Base-by-base conservation (phyloP, 2,888 invertebrate genomes). In the Lutraria lutraria region DNA sequence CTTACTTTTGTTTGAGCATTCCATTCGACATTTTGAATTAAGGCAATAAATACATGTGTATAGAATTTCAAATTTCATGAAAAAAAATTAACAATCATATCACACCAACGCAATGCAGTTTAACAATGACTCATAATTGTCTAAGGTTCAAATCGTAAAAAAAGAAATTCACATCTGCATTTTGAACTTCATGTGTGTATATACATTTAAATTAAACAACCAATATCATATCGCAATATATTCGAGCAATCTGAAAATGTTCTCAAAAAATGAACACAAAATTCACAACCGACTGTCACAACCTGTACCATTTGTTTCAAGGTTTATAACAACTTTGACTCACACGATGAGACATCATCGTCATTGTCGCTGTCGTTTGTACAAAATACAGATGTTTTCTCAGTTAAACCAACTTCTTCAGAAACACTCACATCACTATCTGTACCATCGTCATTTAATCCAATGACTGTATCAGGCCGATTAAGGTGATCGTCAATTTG, bases 291-390 rank as follows among this genome's bases (percentile, higher is more conserved):
- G 12, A 8, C 25, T 25, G n/a, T 25, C 25, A n/a, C 31, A 31
- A 25, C 21, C 34, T 3, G 0, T 76, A 76, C 16, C 76, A 31
- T 76, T 34, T 31, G 29, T 34, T 31, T 76, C 25, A 76, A 76
- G 56, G 76, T 34, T 19, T 29, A 76, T 76, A 76, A 25, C 16
- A 82, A 6, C 21, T 82, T 82, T 15, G 29, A 82, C 29, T 34
- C 60, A 60, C 60, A 60, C 0, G 82, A 82, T 12, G 82, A 82
- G 12, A 34, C 19, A 21, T 82, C 82, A 29, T 82, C 82, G 19
- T 82, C 82, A 31, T 34, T 29, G 16, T 82, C 82, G 60, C 82
- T 60, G 34, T 29, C 76, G 31, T 15, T 76, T 13, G 25, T 25
- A 19, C 29, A 19, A 16, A 34, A 76, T 19, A 76, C 31, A 76